Percentiles rank a stretch among this genome's conserved stretches.
Evolutionary conservation across 2,888 invertebrate genomes (phyloP).

Genomic region (Galerucella nymphaeae): DNA sequence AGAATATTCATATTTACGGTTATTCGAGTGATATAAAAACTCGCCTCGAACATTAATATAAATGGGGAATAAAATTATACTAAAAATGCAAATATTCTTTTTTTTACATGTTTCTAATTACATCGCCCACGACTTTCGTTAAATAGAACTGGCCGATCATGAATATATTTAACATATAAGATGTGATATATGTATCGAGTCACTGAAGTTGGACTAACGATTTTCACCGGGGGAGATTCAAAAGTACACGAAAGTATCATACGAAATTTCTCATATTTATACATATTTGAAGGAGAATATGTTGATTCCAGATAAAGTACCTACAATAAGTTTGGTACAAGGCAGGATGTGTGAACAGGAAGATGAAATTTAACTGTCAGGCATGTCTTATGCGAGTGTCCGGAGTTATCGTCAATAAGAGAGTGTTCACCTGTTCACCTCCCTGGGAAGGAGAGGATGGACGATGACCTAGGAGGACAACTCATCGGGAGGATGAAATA

Average conservation of each 20-base stretch:
- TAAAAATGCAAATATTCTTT: constrained; percentile 22
- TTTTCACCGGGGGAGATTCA: neutral
- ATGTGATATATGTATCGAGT: constrained; percentile 22
- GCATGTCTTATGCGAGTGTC: too few species aligned
- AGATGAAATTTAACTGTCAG: too few species aligned
- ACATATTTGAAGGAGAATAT: too few species aligned
- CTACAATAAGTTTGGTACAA: too few species aligned
- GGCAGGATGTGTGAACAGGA: too few species aligned
- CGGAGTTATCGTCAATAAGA: too few species aligned
- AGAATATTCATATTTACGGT: neutral
- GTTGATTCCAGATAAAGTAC: too few species aligned
- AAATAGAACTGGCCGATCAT: constrained; percentile 12
- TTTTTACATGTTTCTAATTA: constrained; percentile 24
- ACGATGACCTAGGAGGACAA: too few species aligned
- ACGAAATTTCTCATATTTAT: neutral
- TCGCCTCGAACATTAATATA: constrained; percentile 9
- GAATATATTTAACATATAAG: constrained; percentile 13
- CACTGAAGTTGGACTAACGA: constrained; percentile 2
- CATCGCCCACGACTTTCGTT: constrained; percentile 27
- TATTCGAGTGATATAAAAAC: constrained; percentile 5
- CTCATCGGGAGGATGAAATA: too few species aligned
- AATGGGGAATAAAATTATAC: constrained; percentile 25
- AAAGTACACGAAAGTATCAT: neutral
- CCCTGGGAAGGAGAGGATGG: too few species aligned
- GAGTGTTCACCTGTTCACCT: too few species aligned